A percentile compares a stretch with the other conserved stretches of the same genome.
Conservation (phyloP, 1,140 invertebrate genomes). For the Teleopsis dalmanni region DNA sequence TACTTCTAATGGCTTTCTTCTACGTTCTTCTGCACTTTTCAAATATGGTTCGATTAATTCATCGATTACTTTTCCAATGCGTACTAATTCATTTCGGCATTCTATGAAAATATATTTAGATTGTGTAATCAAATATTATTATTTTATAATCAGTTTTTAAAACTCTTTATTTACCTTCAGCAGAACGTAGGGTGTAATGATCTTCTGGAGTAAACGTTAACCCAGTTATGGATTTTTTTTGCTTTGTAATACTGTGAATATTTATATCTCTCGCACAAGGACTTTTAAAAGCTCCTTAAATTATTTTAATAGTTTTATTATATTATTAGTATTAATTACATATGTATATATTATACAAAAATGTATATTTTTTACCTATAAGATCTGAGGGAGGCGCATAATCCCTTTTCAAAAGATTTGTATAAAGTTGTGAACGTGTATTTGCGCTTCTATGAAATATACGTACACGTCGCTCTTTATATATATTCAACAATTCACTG, state of each 20-base stretch:
- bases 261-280: too few relatives aligned
- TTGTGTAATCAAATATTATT: too few relatives aligned
- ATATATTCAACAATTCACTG: constrained; percentile 27
- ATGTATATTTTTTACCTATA: constrained; percentile 21
- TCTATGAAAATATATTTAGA: too few relatives aligned
- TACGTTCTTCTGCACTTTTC: constrained; percentile 13
- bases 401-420: constrained; percentile 26
- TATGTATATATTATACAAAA: neutral
- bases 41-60: constrained; percentile 28
- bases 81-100: constrained; percentile 33
- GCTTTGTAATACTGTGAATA: too few relatives aligned
- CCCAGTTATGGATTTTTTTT: too few relatives aligned
- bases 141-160: neutral
- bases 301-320: neutral
- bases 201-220: constrained; percentile 26
- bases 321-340: neutral
- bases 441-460: constrained; percentile 31
- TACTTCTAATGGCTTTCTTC: constrained; percentile 5
- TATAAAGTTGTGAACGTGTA: constrained; percentile 27
- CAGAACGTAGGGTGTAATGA: constrained; percentile 33
- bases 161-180: constrained; percentile 23
- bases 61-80: constrained; percentile 37
- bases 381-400: constrained; percentile 27
- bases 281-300: too few relatives aligned
- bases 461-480: constrained; percentile 28